Base-by-base conservation (phyloP, 2,888 invertebrate species). In the Sminthurides aquaticus region DNA sequence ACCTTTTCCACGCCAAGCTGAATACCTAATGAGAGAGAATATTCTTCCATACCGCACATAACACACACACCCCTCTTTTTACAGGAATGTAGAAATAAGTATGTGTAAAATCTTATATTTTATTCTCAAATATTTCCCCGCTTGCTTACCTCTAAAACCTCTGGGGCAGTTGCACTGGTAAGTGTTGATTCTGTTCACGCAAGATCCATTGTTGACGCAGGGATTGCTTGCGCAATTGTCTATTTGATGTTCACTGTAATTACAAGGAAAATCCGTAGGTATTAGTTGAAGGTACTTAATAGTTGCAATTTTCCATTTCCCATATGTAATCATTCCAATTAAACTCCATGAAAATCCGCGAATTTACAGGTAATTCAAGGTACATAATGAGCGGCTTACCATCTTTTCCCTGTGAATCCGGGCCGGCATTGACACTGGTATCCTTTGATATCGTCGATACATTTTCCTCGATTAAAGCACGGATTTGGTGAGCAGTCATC, bases 161-260 rank as follows among this genome's bases (percentile, higher is more conserved):
- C 87, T 84, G 11, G 91, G 88, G 78, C 94, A 95, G 2, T 86
- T 86, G 78, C 95, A 95, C 70, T 87, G 86, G 79, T 91, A 94
- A 0, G 88, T 87, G 77, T 91, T 92, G 78, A 92, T 89, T 79
- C 89, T 84, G 78, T 94, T 93, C 73, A 87, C 87, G 78, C 94
- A 94, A 57, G 86, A 84, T 27, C 92, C 93, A 20, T 88, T 88
- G 77, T 90, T 95, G 60, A 90, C 92, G 78, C 90, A 93, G 0
- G 91, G 92, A 78, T 86, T 92, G 70, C 89, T 90, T 24, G 87
- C 85, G 77, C 94, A 94, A 77, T 94, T 93, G 80, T 94, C 90
- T 77, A 95, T 91, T 78, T 95, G 91, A 20, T 90, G 90, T 79
- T 94, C 91, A 80, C 96, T 97, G 76, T 90, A 57, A 57, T 5